Percentiles rank a stretch among this genome's conserved stretches.
These are phyloP conservation scores for Neotoma lepida DNA, from an alignment of 2,113 vertebrate genomes.

Conservation along the genomic window DNA sequence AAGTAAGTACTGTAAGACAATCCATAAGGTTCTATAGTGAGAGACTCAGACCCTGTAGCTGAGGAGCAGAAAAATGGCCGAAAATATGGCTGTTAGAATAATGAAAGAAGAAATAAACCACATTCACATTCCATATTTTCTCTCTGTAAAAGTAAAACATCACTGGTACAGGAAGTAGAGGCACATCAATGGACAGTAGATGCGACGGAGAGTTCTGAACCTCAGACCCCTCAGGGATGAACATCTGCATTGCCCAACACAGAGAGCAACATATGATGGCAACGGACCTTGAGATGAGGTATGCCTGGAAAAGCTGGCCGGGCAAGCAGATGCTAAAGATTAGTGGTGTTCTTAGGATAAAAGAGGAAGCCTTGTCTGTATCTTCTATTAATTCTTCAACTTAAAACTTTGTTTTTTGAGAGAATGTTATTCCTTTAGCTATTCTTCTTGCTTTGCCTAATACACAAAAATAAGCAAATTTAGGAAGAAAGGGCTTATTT, in stretches of 20 bases:
- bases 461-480: neutral
- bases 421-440: neutral
- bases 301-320: neutral
- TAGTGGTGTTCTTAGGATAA: neutral
- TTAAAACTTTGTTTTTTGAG: neutral
- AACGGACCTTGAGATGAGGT: neutral
- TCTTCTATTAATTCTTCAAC: neutral
- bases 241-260: neutral
- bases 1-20: neutral
- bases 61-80: neutral
- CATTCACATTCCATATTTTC: neutral
- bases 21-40: too few relatives aligned
- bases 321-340: neutral
- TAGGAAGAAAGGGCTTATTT: neutral
- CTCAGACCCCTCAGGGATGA: neutral
- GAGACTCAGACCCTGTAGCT: neutral
- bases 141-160: neutral
- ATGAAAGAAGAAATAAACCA: neutral
- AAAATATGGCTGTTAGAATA: neutral
- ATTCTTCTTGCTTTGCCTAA: neutral
- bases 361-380: neutral
- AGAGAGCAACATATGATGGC: fast-evolving
- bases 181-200: neutral
- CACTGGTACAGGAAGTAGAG: neutral
- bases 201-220: neutral